A percentile compares a stretch with the other conserved stretches of the same genome.
Conservation (phyloP, 2,113 vertebrate species). For the Nesospiza acunhae region DNA sequence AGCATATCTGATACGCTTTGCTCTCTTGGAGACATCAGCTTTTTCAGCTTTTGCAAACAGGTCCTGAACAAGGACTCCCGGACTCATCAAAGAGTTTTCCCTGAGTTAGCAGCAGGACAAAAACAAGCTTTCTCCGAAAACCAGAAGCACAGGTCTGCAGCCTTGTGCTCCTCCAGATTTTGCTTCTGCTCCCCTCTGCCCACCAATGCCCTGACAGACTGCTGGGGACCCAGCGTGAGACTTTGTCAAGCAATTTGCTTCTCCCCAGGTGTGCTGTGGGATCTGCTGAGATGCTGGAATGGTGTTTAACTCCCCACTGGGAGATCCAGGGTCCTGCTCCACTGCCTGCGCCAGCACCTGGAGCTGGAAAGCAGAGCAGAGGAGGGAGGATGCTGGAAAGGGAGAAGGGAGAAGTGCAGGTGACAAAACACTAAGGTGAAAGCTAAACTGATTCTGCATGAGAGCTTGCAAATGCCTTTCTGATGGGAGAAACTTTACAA, state of each 20-base stretch:
- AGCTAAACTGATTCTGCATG: not conserved
- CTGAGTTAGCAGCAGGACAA: not conserved
- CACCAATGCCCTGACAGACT: fast-evolving
- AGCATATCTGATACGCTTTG: not conserved
- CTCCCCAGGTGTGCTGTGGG: fast-evolving
- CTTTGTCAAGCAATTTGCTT: not conserved
- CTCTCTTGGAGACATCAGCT: fast-evolving
- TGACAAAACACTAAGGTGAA: not conserved
- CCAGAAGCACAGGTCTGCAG: not conserved
- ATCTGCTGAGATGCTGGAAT: not conserved
- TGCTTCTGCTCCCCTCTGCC: not conserved
- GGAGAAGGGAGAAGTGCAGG: fast-evolving
- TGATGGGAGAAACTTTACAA: not conserved
- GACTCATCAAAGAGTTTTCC: not conserved
- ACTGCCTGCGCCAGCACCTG: fast-evolving
- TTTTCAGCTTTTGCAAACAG: not conserved
- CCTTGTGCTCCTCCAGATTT: not conserved
- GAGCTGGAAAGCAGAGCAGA: not conserved
- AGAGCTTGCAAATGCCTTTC: not conserved
- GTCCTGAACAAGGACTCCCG: not conserved
- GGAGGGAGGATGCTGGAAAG: not conserved
- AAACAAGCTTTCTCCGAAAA: not conserved
- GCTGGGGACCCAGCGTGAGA: fast-evolving
- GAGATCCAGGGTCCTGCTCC: not conserved
- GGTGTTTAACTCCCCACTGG: not conserved